These are phyloP conservation scores for Oscheius onirici DNA, from an alignment of 2,888 invertebrate genomes.

Conservation along the genomic window DNA sequence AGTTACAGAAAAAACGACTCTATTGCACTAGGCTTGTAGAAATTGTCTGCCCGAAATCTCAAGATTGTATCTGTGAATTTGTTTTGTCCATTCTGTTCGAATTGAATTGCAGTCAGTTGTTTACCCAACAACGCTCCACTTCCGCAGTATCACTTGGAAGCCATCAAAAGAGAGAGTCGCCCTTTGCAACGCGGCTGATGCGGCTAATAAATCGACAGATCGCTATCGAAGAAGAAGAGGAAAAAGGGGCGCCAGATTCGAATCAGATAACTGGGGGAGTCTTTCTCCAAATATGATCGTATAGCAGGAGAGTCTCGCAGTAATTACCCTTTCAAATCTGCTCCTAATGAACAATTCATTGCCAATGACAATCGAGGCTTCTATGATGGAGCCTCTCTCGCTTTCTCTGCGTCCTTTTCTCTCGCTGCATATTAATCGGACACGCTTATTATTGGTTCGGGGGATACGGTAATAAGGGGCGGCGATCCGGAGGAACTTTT, in stretches of 20 bases:
- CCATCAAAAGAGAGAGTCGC: too few relatives aligned
- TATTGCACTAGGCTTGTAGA: too few relatives aligned
- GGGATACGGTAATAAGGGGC: constrained; percentile 23
- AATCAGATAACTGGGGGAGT: constrained; percentile 13
- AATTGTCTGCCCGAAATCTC: too few relatives aligned
- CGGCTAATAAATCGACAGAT: constrained; percentile 31
- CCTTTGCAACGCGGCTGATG: constrained; percentile 30
- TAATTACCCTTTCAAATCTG: constrained; percentile 2
- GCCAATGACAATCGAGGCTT: background rate
- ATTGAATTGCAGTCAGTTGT: too few relatives aligned
- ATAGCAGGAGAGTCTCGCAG: background rate
- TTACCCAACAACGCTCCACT: too few relatives aligned
- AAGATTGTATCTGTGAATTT: too few relatives aligned
- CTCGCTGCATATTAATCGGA: constrained; percentile 11
- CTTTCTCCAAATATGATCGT: background rate
- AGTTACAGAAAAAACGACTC: too few relatives aligned
- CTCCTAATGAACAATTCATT: constrained; percentile 24
- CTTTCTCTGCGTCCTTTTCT: background rate
- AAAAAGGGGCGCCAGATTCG: constrained; percentile 32
- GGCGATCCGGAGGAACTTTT: background rate
- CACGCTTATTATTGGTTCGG: constrained; percentile 9
- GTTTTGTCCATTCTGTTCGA: too few relatives aligned
- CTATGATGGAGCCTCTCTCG: background rate
- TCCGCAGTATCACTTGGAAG: too few relatives aligned
- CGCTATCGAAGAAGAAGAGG: constrained; percentile 21